Evolutionary conservation across 92 coral and sea anemone genomes (phyloP).

Genomic region (Phenganax marumi): DNA sequence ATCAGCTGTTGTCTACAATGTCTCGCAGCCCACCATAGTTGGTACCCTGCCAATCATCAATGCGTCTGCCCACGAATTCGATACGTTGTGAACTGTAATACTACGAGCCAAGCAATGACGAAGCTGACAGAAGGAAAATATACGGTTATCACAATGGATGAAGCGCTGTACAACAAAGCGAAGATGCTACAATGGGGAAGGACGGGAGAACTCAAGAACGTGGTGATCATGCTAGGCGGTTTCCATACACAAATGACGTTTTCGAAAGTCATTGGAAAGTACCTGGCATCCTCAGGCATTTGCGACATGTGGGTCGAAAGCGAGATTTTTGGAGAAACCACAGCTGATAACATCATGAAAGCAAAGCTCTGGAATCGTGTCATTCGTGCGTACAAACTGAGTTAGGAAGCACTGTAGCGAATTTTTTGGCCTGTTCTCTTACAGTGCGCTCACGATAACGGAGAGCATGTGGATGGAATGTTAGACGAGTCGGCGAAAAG

Average conservation of each 20-base stretch:
- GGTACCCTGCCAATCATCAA: slow-evolving; percentile 68
- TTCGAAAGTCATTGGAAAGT: slow-evolving; percentile 44
- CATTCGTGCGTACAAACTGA: slow-evolving; percentile 56
- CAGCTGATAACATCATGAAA: slow-evolving; percentile 63
- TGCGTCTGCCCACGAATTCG: slow-evolving; percentile 62
- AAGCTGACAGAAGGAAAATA: slow-evolving; percentile 44
- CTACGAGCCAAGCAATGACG: slow-evolving; percentile 52
- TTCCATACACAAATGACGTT: slow-evolving; percentile 57
- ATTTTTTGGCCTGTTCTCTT: slow-evolving; percentile 48
- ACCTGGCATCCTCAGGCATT: slow-evolving; percentile 44
- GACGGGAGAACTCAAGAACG: slow-evolving; percentile 48
- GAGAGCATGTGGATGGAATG: slow-evolving; percentile 37
- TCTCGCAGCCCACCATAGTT: slow-evolving; percentile 52
- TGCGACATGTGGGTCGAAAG: slow-evolving; percentile 53
- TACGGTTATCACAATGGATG: slow-evolving; percentile 52
- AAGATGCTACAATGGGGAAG: slow-evolving; percentile 55
- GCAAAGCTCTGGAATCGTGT: slow-evolving; percentile 77
- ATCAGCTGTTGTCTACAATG: slow-evolving; percentile 44
- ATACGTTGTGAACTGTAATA: slow-evolving; percentile 54
- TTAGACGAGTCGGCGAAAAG: slow-evolving; percentile 47
- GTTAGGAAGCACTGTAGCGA: slow-evolving; percentile 56
- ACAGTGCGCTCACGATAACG: slow-evolving; percentile 39
- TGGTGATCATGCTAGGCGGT: slow-evolving; percentile 48
- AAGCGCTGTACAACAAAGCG: slow-evolving; percentile 53
- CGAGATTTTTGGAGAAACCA: slow-evolving; percentile 58